Evolutionary conservation across 2,113 vertebrate genomes (phyloP), one percentile per base, ranked within the genome.

Genomic region (Ictidomys tridecemlineatus): DNA sequence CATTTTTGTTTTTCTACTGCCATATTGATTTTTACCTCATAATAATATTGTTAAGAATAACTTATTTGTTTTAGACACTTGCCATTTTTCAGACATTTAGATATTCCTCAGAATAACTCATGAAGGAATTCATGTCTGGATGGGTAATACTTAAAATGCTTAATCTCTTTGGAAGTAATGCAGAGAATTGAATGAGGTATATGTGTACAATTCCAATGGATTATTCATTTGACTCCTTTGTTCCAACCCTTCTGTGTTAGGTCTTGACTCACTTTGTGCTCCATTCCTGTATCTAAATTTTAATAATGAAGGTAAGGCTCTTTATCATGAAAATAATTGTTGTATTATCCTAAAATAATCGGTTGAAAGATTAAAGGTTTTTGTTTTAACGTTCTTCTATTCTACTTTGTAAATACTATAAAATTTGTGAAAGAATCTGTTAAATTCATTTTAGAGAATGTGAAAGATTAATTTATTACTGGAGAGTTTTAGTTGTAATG

Each of bases 261-360:
- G 99, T 97, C 98, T 99, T 98, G 99, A 99, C 97, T 99, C 99
- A 5, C 99, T 99, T 39, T 99, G 99, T 98, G 99, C 99, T 58
- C 99, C 99, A 0, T 99, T 99, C 96, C 98, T 99, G 3, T 99
- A 99, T 97, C 98, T 99, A 98, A 99, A 99, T 98, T 99, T 99
- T 98, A 99, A 99, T 98, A 99, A 99, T 85, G 99, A 99, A 99
- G 99, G 99, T 99, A 98, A 98, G 97, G 69, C 37, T 90, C 12
- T 95, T 96, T 85, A 39, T 51, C 39, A 42, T 67, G 74, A 87
- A 87, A 86, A 73, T 32, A 79, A 95, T 78, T 14, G 56, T 72
- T 76, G 8, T 93, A 69, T 77, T 96, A 26, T 88, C 91, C 69
- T 97, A 61, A 95, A 93, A 53, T 86, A 92, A 80, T 74, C 76